Evolutionary conservation across 2,888 invertebrate species (phyloP).

Genomic region (Hermodice carunculata): DNA sequence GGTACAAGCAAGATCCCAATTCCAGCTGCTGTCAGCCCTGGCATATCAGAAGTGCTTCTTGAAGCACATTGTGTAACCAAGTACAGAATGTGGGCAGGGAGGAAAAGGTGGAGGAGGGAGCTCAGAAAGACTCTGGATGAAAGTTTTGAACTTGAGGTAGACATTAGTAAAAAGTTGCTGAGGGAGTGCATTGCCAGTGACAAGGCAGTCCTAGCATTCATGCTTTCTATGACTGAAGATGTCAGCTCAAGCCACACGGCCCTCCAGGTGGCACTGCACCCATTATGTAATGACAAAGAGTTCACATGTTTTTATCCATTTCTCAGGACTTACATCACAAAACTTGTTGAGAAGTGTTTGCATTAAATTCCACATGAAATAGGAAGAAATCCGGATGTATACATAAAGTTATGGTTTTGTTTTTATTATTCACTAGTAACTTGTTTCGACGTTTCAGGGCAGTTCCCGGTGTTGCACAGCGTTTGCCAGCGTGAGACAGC

Average conservation of each 20-base stretch:
- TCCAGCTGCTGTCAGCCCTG: too few relatives aligned
- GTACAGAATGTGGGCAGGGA: constrained; percentile 7
- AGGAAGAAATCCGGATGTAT: too few relatives aligned
- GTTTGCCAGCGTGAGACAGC: too few relatives aligned
- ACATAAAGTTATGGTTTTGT: too few relatives aligned
- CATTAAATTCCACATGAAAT: too few relatives aligned
- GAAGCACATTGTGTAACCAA: background rate
- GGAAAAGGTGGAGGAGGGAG: background rate
- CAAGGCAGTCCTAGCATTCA: too few relatives aligned
- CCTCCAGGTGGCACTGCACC: background rate
- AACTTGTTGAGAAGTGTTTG: background rate
- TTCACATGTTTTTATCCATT: constrained; percentile 5
- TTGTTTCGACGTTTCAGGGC: too few relatives aligned
- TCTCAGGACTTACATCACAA: background rate
- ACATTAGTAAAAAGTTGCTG: background rate
- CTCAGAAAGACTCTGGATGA: background rate
- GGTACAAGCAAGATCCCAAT: too few relatives aligned
- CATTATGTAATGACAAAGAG: background rate
- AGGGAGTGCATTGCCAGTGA: too few relatives aligned
- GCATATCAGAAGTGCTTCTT: background rate
- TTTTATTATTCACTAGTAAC: too few relatives aligned
- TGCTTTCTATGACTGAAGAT: background rate
- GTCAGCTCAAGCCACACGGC: background rate
- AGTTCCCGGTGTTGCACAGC: too few relatives aligned
- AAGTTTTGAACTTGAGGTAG: background rate